Conservation (phyloP, 2,797 vertebrate species). For the Paguma larvata region DNA sequence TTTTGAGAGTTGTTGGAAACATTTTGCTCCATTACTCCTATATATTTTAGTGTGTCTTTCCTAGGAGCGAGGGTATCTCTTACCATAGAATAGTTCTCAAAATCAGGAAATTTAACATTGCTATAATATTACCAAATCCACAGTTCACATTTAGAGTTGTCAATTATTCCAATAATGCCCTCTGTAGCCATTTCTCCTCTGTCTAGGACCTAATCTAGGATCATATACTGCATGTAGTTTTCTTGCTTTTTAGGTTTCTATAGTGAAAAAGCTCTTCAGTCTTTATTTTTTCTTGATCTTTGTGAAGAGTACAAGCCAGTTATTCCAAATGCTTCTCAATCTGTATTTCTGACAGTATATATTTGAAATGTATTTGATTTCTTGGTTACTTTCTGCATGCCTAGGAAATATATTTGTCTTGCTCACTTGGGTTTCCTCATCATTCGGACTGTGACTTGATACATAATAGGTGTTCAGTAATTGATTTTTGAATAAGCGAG, state of each 20-base stretch:
- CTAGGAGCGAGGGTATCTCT: background rate
- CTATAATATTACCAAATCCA: background rate
- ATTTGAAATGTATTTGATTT: background rate
- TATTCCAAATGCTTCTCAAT: background rate
- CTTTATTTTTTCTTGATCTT: background rate
- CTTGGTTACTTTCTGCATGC: background rate
- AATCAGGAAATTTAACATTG: background rate
- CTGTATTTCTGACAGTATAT: background rate
- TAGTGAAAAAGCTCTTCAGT: background rate
- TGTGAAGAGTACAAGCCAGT: background rate
- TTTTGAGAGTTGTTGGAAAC: background rate
- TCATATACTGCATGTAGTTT: background rate
- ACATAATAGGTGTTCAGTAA: background rate
- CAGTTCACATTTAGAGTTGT: background rate
- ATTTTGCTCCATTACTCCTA: background rate
- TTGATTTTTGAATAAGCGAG: background rate
- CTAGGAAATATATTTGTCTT: background rate
- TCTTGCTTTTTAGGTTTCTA: background rate
- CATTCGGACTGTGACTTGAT: background rate
- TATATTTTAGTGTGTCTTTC: background rate
- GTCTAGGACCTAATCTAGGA: background rate
- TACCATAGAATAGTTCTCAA: background rate
- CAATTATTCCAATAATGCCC: background rate
- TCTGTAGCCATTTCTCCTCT: background rate
- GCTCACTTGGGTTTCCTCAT: background rate